A percentile compares a stretch with the other conserved stretches of the same genome.
phyloP scores from a whole-genome alignment of 2,797 vertebrate genomes.

The Adelosebastes latens region DNA sequence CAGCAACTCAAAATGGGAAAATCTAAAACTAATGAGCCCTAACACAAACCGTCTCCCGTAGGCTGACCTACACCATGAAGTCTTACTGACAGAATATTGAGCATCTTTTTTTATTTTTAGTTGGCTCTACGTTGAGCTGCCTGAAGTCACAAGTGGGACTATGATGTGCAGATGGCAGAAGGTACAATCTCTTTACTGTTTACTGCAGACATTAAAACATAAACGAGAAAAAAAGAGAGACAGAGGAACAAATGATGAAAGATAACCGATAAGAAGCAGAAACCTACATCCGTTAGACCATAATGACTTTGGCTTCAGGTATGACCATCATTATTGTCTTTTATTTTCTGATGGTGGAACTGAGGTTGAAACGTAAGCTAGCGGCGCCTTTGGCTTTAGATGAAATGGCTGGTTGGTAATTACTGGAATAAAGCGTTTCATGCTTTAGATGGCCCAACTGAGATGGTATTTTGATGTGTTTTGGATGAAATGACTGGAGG shows the following conservation, averaged over 20 bases:
- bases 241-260: background rate
- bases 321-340: background rate
- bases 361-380: background rate
- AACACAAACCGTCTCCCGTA: background rate
- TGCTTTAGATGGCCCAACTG: background rate
- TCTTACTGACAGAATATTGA: background rate
- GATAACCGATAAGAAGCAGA: background rate
- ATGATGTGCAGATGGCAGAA: conserved; percentile 2
- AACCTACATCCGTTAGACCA: no score
- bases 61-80: background rate
- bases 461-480: conserved; percentile 1
- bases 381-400: background rate
- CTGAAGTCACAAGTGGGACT: background rate
- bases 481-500: conserved; percentile 9
- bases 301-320: conserved; percentile 9
- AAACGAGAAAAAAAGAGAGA: background rate
- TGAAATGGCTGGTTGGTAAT: conserved; percentile 21
- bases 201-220: background rate
- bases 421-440: background rate
- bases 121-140: background rate
- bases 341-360: background rate
- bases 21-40: background rate
- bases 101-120: background rate
- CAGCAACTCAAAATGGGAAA: background rate
- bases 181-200: background rate